phyloP scores from a whole-genome alignment of 1,140 invertebrate species.

The Phymorhynchus buccinoides region DNA sequence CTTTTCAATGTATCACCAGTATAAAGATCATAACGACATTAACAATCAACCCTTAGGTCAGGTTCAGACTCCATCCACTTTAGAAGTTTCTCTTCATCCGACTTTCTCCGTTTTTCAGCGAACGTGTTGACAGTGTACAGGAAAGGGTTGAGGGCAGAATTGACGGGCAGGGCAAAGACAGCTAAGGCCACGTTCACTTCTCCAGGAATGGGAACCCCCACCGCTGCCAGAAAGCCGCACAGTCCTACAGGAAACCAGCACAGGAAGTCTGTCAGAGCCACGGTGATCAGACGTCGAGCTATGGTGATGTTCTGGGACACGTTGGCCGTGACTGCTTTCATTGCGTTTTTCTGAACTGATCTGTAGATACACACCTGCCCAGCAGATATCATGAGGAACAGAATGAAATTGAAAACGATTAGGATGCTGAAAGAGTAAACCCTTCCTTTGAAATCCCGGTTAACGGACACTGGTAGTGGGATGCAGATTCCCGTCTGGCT shows the following conservation, averaged over 20 bases:
- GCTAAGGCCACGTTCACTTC: not conserved
- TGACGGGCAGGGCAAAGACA: not conserved
- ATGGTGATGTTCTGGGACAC: not conserved
- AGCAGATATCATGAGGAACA: not conserved
- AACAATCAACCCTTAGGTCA: too few relatives aligned
- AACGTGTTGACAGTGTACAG: not conserved
- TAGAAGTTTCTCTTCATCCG: conserved; percentile 32
- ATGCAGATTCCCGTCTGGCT: conserved; percentile 31
- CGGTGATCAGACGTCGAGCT: not conserved
- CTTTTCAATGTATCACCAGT: too few relatives aligned
- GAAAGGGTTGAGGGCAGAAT: conserved; percentile 6
- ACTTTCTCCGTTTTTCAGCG: conserved; percentile 7
- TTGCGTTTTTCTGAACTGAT: not conserved
- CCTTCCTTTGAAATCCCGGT: not conserved
- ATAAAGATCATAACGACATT: too few relatives aligned
- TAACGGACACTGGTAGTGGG: not conserved
- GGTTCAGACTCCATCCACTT: conserved; percentile 26
- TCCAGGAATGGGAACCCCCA: not conserved
- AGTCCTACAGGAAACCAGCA: conserved; percentile 12
- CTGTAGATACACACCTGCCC: conserved; percentile 9
- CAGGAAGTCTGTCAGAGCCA: not conserved
- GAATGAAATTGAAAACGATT: not conserved
- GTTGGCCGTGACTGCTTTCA: not conserved
- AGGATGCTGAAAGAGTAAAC: not conserved
- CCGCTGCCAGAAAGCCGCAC: not conserved